Evolutionary conservation across 1,140 invertebrate species (phyloP), one percentile per base, ranked within the genome.

Genomic region (Apis cerana): DNA sequence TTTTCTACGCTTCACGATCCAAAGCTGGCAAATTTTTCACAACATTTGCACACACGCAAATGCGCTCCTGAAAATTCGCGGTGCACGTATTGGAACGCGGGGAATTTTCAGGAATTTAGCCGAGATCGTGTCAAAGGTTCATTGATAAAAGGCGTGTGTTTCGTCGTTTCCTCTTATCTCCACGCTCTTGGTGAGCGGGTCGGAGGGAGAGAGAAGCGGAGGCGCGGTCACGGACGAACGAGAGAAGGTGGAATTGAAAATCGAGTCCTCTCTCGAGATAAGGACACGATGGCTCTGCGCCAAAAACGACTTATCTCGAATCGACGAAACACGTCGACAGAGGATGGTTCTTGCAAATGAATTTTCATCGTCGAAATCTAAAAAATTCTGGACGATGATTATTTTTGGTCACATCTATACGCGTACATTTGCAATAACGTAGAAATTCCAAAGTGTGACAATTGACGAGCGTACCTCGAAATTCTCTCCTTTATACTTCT

Each of bases 201-300:
- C 19, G 12, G 65, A 15, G 11, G 15, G n/a, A 61, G n/a, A 11
- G 59, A 5, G 33, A 59, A 33, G 48, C 1, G 12, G 10, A 23
- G 56, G 10, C 27, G 52, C 48, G 85, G 58, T 33, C 62, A 82
- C 58, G 74, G 67, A 58, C 68, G 68, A 54, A 43, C 43, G 52
- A 19, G 72, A 65, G 72, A 65, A 74, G 61, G 19, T 62, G 70
- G 77, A 87, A 87, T 87, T 85, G 84, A 69, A 85, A 87, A 82
- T 82, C 61, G 43, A 71, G 75, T 80, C 61, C 52, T 59, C 54
- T 33, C 48, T 52, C 33, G 4, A 33, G 83, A 85, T 85, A 86
- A 86, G 82, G 70, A 61, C 33, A 70, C 27, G 52, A 59, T 79
- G 75, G 84, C 80, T 27, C 12, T 27, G 61, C 62, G 80, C 85